These are phyloP conservation scores for Torymus texanus DNA, from an alignment of 2,888 invertebrate species.

Conservation along the genomic window DNA sequence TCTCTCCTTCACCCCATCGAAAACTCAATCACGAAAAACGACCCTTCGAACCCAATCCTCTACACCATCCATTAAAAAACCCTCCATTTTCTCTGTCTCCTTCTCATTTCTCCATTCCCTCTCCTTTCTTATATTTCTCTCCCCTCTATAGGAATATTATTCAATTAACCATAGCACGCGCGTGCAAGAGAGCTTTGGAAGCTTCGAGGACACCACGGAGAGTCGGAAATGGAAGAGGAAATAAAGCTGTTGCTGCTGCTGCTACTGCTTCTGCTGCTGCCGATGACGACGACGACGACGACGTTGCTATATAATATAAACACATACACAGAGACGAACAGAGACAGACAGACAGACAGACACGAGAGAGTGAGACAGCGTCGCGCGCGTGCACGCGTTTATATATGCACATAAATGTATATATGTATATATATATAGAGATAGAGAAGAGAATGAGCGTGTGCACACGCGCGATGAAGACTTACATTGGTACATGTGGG, in stretches of 20 bases:
- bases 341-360: not conserved
- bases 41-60: not conserved
- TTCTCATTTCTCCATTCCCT: not conserved
- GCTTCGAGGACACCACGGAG: slow-evolving; percentile 6
- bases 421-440: slow-evolving; percentile 53
- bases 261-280: not conserved
- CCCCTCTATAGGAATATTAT: not conserved
- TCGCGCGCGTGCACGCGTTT: not conserved
- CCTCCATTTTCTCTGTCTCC: too few species aligned
- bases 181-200: not conserved
- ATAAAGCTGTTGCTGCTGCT: slow-evolving; percentile 9
- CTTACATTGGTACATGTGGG: slow-evolving; percentile 85
- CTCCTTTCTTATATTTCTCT: not conserved
- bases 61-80: not conserved
- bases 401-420: not conserved
- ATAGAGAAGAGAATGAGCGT: slow-evolving; percentile 54
- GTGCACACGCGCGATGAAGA: slow-evolving; percentile 64
- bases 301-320: not conserved
- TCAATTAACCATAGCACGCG: slow-evolving; percentile 32
- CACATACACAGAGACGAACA: not conserved
- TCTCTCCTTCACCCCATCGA: too few species aligned
- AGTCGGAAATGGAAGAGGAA: slow-evolving; percentile 24
- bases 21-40: not conserved
- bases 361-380: not conserved
- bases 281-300: not conserved